Evolutionary conservation across 2,888 invertebrate genomes (phyloP).

Genomic region (Trypoxylon attenuatum): DNA sequence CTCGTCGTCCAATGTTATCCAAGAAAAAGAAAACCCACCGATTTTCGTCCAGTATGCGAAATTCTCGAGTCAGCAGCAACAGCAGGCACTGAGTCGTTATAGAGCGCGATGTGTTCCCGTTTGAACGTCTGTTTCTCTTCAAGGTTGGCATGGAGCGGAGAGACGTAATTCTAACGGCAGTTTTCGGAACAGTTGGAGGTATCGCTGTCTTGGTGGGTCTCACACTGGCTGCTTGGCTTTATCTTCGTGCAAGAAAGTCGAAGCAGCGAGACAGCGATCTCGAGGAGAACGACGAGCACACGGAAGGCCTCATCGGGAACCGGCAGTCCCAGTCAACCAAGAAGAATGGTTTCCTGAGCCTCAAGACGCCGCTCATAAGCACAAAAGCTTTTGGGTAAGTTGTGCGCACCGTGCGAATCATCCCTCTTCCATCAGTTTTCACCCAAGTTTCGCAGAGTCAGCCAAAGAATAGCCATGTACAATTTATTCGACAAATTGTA

Average conservation of each 20-base stretch:
- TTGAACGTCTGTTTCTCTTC: conserved; percentile 41
- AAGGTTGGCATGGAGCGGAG: conserved; percentile 83
- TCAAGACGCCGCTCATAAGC: conserved; percentile 84
- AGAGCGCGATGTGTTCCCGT: too few species aligned
- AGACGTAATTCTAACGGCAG: conserved; percentile 80
- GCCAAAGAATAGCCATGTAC: too few species aligned
- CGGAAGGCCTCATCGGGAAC: conserved; percentile 73
- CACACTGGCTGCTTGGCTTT: conserved; percentile 77
- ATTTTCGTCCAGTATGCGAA: too few species aligned
- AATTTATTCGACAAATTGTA: too few species aligned
- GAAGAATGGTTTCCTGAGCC: conserved; percentile 82
- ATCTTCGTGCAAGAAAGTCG: conserved; percentile 77
- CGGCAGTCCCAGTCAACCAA: conserved; percentile 68
- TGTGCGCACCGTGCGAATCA: neutral
- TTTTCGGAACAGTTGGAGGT: conserved; percentile 79
- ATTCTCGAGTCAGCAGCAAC: too few species aligned
- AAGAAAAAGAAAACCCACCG: too few species aligned
- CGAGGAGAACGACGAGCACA: conserved; percentile 77
- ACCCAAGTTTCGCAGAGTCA: too few species aligned
- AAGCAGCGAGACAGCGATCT: conserved; percentile 78
- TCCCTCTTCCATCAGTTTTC: neutral
- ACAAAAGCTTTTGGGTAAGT: conserved; percentile 85
- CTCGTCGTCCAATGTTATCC: too few species aligned
- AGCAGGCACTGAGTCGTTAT: too few species aligned
- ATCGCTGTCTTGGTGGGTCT: conserved; percentile 76